Evolutionary conservation across 2,888 invertebrate species (phyloP), one percentile per base, ranked within the genome.

Genomic region (Meteorus colon): DNA sequence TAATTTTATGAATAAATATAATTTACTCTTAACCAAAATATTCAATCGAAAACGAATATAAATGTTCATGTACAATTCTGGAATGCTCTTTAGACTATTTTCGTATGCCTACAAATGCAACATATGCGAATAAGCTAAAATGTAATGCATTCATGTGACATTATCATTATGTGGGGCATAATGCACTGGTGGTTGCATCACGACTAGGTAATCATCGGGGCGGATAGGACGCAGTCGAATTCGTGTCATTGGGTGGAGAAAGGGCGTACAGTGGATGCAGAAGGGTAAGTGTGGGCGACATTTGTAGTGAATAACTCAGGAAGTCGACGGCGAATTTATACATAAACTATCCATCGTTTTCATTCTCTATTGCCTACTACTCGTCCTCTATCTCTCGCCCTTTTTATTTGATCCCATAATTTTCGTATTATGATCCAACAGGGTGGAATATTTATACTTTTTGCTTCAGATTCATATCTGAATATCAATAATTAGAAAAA

Each of bases 151-250:
- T 85, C 85, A 82, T 82, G 83, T 80, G 82, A 81, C 77, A 78
- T 81, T 80, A 83, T 86, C 84, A 85, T 86, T 85, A 86, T 84
- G 85, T 83, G 80, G 75, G 82, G 83, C 82, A 84, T 86, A 85
- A 86, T 85, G 82, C 79, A 81, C 76, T 77, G 71, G 73, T 73
- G 78, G 81, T 77, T 83, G 84, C 82, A 81, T 79, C 80, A 80
- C 80, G 81, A 82, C 81, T 82, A 82, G 80, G 81, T 84, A 84
- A 86, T 85, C 86, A 82, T 82, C 81, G 81, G 78, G 79, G 79
- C 81, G 77, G 77, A 79, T 74, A 66, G 60, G 70, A 79, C 66
- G 77, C 78, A 75, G 76, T 79, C 70, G 76, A 77, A 79, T 80
- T 80, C 76, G 76, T 72, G 77, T 69, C 76, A 68, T 31, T 71